Base-by-base conservation (phyloP, 30 jellyfish, hydroid and myxozoan genomes). In the Chironex yamaguchii region DNA sequence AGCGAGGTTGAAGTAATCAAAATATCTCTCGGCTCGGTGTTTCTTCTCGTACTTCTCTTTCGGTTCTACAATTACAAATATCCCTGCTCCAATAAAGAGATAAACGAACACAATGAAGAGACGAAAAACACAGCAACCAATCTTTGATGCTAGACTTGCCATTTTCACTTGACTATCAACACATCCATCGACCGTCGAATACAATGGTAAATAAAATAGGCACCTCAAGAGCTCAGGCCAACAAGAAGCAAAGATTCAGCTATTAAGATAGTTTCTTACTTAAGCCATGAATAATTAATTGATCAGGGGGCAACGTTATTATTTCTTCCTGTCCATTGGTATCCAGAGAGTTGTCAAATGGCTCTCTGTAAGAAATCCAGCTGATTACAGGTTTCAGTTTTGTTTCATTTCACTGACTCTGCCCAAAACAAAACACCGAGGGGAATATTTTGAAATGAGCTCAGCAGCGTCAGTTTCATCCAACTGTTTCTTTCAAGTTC, bases 71-170 rank as follows among this genome's bases (percentile, higher is more conserved):
- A 87, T 85, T 25, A 86, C 54, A 49, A 72, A 85, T 4, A 85
- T 87, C n/a, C 88, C 95, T 2, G 95, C 95, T 0, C 95, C 95
- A 73, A 85, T 89, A 62, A 86, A 85, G 22, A 85, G 81, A 31
- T 72, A 85, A 3, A 87, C 95, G 3, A 73, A 23, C 29, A 73
- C 85, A 25, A 73, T 85, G 51, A 85, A 49, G 22, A 72, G 64
- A 29, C 95, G 49, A 11, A 85, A 69, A 2, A 72, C 72, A 62
- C 73, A 29, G 34, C 95, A 85, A 17, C 58, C 58, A 42, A 42
- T 42, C 58, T 42, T 42, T 6, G 58, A 42, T 42, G 58, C 58
- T 42, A 42, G 9, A 17, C 58, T 42, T 42, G 17, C 17, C 58
- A 42, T 42, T 42, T 42, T 42, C 58, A 9, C n/a, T n/a, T n/a